Evolutionary conservation across 1,140 invertebrate species (phyloP).

Genomic region (Aricia agestis): DNA sequence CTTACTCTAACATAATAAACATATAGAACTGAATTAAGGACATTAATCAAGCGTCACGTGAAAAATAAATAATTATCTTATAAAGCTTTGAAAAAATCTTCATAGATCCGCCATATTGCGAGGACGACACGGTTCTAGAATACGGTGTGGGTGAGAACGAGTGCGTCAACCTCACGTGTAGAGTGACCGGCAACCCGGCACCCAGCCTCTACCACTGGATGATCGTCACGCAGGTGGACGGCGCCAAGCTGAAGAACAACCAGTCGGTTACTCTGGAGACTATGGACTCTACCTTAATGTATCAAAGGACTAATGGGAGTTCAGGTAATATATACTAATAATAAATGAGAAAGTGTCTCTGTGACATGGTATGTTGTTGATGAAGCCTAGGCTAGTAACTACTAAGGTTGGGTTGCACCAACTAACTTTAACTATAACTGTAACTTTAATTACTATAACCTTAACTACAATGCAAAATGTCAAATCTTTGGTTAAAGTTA

Average conservation of each 20-base stretch:
- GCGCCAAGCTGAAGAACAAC: slow-evolving; percentile 32
- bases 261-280: slow-evolving; percentile 45
- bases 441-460: no score
- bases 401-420: no score
- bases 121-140: slow-evolving; percentile 43
- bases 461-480: no score
- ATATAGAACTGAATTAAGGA: no score
- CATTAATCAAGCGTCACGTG: no score
- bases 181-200: slow-evolving; percentile 48
- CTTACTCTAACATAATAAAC: no score
- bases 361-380: no score
- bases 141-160: slow-evolving; percentile 55
- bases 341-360: no score
- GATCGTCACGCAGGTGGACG: slow-evolving; percentile 46
- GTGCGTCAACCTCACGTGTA: slow-evolving; percentile 54
- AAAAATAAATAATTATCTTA: no score
- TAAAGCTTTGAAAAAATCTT: not conserved
- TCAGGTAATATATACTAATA: slow-evolving; percentile 40
- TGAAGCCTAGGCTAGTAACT: no score
- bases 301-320: slow-evolving; percentile 48
- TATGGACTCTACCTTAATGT: slow-evolving; percentile 37
- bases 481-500: no score
- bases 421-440: no score
- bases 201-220: slow-evolving; percentile 52
- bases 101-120: slow-evolving; percentile 56